Evolutionary conservation across 1,140 invertebrate species (phyloP).

Genomic region (Hestina assimilis): DNA sequence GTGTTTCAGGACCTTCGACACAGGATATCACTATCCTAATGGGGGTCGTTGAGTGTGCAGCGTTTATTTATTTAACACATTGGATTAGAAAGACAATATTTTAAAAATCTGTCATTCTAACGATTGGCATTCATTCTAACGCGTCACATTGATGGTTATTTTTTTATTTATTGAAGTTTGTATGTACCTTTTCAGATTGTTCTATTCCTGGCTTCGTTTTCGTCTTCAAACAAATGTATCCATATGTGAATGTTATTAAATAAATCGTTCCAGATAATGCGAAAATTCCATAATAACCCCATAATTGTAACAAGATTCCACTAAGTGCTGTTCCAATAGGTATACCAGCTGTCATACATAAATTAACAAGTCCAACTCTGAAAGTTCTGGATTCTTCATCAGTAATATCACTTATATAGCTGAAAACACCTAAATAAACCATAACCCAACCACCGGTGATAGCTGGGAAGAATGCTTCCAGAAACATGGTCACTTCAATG

Average conservation of each 20-base stretch:
- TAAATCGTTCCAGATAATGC: conserved; percentile 53
- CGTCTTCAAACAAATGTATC: conserved; percentile 53
- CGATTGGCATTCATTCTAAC: too few relatives aligned
- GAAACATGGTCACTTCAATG: conserved; percentile 76
- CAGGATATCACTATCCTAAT: too few relatives aligned
- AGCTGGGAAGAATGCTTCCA: conserved; percentile 78
- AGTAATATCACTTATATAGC: conserved; percentile 80
- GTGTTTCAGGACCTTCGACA: too few relatives aligned
- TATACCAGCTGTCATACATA: conserved; percentile 73
- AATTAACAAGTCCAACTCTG: conserved; percentile 78
- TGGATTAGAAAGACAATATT: too few relatives aligned
- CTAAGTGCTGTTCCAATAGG: conserved; percentile 71
- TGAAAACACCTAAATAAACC: conserved; percentile 79
- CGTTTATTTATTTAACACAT: too few relatives aligned
- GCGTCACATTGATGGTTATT: too few relatives aligned
- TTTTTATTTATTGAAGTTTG: too few relatives aligned
- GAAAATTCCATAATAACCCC: conserved; percentile 76
- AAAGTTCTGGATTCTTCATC: conserved; percentile 77
- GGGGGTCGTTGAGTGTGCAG: too few relatives aligned
- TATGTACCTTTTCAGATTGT: conserved; percentile 44
- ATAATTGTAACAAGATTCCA: conserved; percentile 65
- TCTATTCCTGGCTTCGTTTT: conserved; percentile 47
- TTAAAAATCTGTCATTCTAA: too few relatives aligned
- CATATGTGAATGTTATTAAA: conserved; percentile 58
- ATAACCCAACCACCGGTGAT: conserved; percentile 79